Evolutionary conservation across 2,888 invertebrate genomes (phyloP).

Genomic region (Noctuana brunneofusca): DNA sequence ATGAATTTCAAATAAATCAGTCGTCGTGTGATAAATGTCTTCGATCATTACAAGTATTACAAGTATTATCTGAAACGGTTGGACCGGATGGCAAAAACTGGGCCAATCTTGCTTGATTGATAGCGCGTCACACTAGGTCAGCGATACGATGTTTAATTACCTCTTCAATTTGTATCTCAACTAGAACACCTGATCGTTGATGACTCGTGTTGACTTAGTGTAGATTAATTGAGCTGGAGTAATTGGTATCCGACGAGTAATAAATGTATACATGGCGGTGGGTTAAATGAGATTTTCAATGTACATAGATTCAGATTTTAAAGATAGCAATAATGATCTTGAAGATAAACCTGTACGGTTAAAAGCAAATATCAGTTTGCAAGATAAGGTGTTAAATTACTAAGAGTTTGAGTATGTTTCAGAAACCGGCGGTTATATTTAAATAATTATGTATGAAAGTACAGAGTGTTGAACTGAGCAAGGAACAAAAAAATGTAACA

Average conservation of each 20-base stretch:
- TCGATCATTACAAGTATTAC: conserved; percentile 32
- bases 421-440: too few relatives aligned
- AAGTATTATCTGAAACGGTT: conserved; percentile 31
- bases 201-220: conserved; percentile 30
- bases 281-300: conserved; percentile 19
- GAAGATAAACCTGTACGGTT: background rate
- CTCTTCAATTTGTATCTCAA: conserved; percentile 32
- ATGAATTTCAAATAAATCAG: conserved; percentile 46
- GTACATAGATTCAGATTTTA: conserved; percentile 17
- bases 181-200: conserved; percentile 31
- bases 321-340: conserved; percentile 4
- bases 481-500: conserved; percentile 17
- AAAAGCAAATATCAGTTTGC: background rate
- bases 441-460: background rate
- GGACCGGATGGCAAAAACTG: conserved; percentile 31
- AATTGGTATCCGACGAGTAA: conserved; percentile 28
- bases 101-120: conserved; percentile 33
- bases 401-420: background rate
- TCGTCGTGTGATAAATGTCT: conserved; percentile 45
- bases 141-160: conserved; percentile 32
- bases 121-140: conserved; percentile 34
- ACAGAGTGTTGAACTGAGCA: conserved; percentile 12
- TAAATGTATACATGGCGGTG: conserved; percentile 11
- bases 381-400: background rate
- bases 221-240: conserved; percentile 30